Base-by-base conservation (phyloP, 2,113 vertebrate genomes). In the Sebastes fasciatus region DNA sequence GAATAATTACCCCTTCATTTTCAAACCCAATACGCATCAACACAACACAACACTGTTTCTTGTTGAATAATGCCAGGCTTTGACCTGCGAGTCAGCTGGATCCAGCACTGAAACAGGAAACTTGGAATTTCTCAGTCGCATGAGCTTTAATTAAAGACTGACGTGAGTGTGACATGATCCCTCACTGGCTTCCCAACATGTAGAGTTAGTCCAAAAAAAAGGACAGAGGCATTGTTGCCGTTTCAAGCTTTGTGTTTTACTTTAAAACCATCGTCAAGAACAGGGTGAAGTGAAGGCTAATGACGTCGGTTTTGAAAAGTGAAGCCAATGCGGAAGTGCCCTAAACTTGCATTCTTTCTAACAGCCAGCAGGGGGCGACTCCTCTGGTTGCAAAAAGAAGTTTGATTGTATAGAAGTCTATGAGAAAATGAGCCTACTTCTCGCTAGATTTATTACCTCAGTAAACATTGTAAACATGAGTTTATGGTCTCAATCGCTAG, bases 1-100 rank as follows among this genome's bases (percentile, higher is more conserved):
- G 72, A 77, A 51, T 63, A 71, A 82, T 79, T 67, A 79, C 46
- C 16, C 17, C 42, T 55, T 68, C 5, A 26, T 75, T 82, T 72
- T 58, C 13, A 69, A 19, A 52, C 0, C 64, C 11, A 54, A 19
- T 2, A 49, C 10, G 4, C 76, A 55, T 72, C 55, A 65, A 63
- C 64, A 34, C 34, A 34, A 34, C 34, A 40, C 57, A 58, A 65
- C 51, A 13, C 43, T 62, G 62, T 49, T 54, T 21, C 13, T 42
- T 19, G 52, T 10, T 77, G 78, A 65, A 58, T 40, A 74, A 78
- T 64, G 26, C 43, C 65, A 40, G 67, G 57, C 52, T 77, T 48
- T 71, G 73, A 74, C 79, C 79, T 80, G 63, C 0, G 6, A 58
- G 48, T 42, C 11, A 40, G 49, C 64, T 54, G 34, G 34, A 54